Evolutionary conservation across 2,113 vertebrate species (phyloP).

Genomic region (Arothron firmamentum): DNA sequence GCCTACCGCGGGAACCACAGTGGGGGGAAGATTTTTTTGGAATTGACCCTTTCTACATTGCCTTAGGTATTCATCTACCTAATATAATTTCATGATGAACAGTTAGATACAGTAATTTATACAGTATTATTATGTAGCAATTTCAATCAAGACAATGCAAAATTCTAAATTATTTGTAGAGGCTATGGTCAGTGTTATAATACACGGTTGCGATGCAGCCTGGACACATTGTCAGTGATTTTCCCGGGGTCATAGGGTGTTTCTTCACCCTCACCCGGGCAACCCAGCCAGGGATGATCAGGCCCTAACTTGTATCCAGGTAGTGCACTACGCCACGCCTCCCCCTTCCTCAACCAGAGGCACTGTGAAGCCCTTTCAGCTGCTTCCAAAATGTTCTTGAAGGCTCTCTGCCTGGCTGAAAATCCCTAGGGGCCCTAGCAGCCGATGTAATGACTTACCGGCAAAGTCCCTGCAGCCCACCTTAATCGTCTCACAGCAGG

Average conservation of each 20-base stretch:
- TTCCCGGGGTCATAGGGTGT: no score
- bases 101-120: no score
- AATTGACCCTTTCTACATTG: conserved; percentile 92
- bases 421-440: neutral
- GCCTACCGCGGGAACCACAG: conserved; percentile 74
- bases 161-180: no score
- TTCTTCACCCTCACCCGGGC: no score
- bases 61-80: conserved; percentile 72
- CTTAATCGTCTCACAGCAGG: neutral
- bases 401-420: neutral
- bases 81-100: no score
- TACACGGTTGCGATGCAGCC: no score
- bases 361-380: neutral
- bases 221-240: no score
- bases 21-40: conserved; percentile 85
- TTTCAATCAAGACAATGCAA: no score
- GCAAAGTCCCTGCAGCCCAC: neutral
- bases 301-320: no score
- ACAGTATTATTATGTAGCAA: no score
- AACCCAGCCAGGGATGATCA: no score
- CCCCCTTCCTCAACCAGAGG: neutral
- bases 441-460: neutral
- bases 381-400: neutral
- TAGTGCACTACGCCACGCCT: neutral
- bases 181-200: no score